phyloP scores from a whole-genome alignment of 2,888 invertebrate genomes.

The Ichneumoninae sp. region DNA sequence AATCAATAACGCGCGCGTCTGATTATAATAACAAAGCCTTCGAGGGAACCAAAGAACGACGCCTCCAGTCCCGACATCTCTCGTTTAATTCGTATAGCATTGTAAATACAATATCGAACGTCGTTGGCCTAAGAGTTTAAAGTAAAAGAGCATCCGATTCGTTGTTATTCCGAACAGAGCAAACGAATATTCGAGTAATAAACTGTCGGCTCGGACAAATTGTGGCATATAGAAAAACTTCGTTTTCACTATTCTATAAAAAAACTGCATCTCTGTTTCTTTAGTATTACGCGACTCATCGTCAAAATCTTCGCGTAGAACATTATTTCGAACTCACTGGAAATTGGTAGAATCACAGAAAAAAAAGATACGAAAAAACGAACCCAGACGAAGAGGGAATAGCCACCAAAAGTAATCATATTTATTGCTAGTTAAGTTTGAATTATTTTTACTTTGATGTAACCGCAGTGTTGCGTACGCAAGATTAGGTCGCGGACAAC shows the following conservation, averaged over 20 bases:
- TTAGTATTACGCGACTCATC: slow-evolving; percentile 23
- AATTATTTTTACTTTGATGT: slow-evolving; percentile 69
- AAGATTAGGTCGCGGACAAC: slow-evolving; percentile 57
- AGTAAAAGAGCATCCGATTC: slow-evolving; percentile 24
- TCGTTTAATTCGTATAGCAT: slow-evolving; percentile 39
- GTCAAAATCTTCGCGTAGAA: slow-evolving; percentile 38
- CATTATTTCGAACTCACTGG: slow-evolving; percentile 7
- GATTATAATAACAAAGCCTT: slow-evolving; percentile 10
- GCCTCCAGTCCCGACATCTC: slow-evolving; percentile 14
- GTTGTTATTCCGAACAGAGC: background rate
- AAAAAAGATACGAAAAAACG: slow-evolving; percentile 18
- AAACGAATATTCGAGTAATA: slow-evolving; percentile 1
- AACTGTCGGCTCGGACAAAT: slow-evolving; percentile 31
- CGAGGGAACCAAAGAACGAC: slow-evolving; percentile 19
- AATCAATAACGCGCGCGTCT: slow-evolving; percentile 43
- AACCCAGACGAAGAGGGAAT: slow-evolving; percentile 36
- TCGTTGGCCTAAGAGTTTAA: slow-evolving; percentile 55
- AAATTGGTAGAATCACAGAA: slow-evolving; percentile 1
- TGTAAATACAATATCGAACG: slow-evolving; percentile 58
- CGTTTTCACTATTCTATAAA: slow-evolving; percentile 17
- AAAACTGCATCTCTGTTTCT: slow-evolving; percentile 31
- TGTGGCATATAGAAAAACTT: slow-evolving; percentile 35
- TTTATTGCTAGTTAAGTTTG: slow-evolving; percentile 76
- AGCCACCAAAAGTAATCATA: slow-evolving; percentile 72
- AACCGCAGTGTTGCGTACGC: slow-evolving; percentile 62